These are phyloP conservation scores for Petroica traversi DNA, from an alignment of 2,113 vertebrate genomes.

Conservation along the genomic window DNA sequence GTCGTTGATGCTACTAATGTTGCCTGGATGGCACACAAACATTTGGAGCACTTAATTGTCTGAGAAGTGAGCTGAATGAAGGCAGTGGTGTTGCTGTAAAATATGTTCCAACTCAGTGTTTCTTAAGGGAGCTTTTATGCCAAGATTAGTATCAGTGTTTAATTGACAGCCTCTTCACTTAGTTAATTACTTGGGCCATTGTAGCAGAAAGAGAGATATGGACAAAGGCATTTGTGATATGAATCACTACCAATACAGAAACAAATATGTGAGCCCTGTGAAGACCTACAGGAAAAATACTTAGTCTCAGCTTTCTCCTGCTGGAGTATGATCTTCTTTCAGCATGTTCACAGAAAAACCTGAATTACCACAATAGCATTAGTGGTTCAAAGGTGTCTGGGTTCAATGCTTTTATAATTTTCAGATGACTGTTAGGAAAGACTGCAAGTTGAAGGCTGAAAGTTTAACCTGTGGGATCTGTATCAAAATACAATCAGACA, in stretches of 20 bases:
- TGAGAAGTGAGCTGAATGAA: conserved; percentile 79
- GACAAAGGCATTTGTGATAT: conserved; percentile 78
- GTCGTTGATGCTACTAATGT: conserved; percentile 61
- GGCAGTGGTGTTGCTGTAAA: conserved; percentile 68
- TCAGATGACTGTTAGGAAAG: background rate
- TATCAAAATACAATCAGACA: background rate
- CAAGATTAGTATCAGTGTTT: conserved; percentile 86
- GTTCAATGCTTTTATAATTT: conserved; percentile 49
- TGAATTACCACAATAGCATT: conserved; percentile 19
- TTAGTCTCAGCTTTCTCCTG: conserved; percentile 35
- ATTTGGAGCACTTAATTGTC: conserved; percentile 80
- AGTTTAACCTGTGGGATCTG: background rate
- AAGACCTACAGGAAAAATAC: conserved; percentile 22
- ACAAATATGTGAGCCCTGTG: conserved; percentile 62
- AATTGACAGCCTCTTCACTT: conserved; percentile 84
- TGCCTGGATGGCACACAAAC: conserved; percentile 75
- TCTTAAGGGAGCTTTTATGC: conserved; percentile 79
- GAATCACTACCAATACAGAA: conserved; percentile 79
- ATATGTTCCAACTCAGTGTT: conserved; percentile 75
- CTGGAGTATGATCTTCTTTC: conserved; percentile 44
- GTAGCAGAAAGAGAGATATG: conserved; percentile 67
- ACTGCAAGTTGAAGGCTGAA: conserved; percentile 39
- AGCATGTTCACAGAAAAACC: conserved; percentile 58
- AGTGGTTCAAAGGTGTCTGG: conserved; percentile 19
- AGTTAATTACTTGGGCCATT: conserved; percentile 79